Percentiles rank a stretch among this genome's conserved stretches.
Evolutionary conservation across 2,888 invertebrate species (phyloP).

Genomic region (Polydrusus cervinus): DNA sequence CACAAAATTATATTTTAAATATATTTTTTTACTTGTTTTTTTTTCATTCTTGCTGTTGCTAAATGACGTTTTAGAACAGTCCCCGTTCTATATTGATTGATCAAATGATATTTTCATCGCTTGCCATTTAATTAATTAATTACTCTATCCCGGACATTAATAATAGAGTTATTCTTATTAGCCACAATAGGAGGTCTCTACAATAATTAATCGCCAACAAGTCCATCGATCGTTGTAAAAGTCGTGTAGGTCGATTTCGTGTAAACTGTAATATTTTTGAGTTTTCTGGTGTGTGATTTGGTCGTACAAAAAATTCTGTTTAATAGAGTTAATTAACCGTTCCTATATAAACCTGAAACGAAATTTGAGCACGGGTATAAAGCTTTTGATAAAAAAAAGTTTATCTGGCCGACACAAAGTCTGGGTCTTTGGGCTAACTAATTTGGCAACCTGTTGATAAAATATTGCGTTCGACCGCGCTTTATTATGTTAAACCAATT

Average conservation of each 20-base stretch:
- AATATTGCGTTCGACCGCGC: neutral
- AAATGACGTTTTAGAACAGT: too few relatives aligned
- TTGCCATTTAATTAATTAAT: constrained; percentile 10
- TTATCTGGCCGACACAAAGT: constrained; percentile 6
- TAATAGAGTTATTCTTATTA: constrained; percentile 9
- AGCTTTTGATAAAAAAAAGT: neutral
- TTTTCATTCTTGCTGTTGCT: too few relatives aligned
- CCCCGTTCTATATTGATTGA: neutral
- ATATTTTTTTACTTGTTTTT: too few relatives aligned
- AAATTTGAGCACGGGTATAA: constrained; percentile 8
- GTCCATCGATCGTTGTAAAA: neutral
- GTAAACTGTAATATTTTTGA: neutral
- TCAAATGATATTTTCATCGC: neutral
- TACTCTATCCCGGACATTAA: neutral
- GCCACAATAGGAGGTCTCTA: too few relatives aligned
- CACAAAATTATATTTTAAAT: too few relatives aligned
- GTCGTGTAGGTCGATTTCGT: neutral
- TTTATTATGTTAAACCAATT: neutral
- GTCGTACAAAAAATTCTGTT: too few relatives aligned
- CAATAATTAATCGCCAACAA: constrained; percentile 18
- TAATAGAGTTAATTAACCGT: constrained; percentile 1
- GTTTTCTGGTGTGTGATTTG: too few relatives aligned
- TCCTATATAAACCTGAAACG: neutral
- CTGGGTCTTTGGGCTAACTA: constrained; percentile 2
- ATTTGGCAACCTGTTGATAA: constrained; percentile 21